Evolutionary conservation across 2,113 vertebrate genomes (phyloP), one percentile per base, ranked within the genome.

Genomic region (Echinops telfairi): DNA sequence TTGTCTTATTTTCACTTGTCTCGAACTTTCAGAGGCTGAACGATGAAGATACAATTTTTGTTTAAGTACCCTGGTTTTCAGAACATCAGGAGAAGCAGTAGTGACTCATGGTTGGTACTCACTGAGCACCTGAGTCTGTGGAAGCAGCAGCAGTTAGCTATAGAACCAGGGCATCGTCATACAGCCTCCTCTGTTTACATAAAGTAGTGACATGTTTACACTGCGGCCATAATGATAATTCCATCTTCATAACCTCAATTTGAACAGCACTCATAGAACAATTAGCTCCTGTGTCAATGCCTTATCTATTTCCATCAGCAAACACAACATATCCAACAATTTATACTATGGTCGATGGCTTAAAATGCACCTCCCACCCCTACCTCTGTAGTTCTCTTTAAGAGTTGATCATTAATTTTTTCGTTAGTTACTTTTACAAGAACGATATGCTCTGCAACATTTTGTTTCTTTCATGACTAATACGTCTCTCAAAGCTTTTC

Each of bases 291-390:
- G n/a, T 73, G 2, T 33, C 86, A 83, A 31, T 86, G 5, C 68
- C 16, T 86, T 43, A 36, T 79, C 84, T 86, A 75, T 85, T 91
- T 76, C 7, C 7, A 94, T 33, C 64, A 86, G 76, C 15, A 20
- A 91, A 89, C 92, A 19, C 2, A 22, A 6, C 17, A 62, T 62
- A 62, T 62, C 12, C 47, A 53, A 53, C 47, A 90, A n/a, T 57
- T 81, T 88, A 71, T 66, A 77, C 66, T 66, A n/a, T 36, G 4
- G 15, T 20, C 40, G 6, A 66, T 31, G 22, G 25, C 19, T 83
- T 88, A 66, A 92, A 83, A 87, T 58, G 86, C 31, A 88, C 22
- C 29, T 85, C 3, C 2, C 6, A 43, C 2, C n/a, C 23, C 43
- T 70, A 33, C 19, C 11, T 81, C 53, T 20, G 91, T 1, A 78